These are phyloP conservation scores for Cherax quadricarinatus DNA, from an alignment of 1,140 invertebrate genomes.

Conservation along the genomic window DNA sequence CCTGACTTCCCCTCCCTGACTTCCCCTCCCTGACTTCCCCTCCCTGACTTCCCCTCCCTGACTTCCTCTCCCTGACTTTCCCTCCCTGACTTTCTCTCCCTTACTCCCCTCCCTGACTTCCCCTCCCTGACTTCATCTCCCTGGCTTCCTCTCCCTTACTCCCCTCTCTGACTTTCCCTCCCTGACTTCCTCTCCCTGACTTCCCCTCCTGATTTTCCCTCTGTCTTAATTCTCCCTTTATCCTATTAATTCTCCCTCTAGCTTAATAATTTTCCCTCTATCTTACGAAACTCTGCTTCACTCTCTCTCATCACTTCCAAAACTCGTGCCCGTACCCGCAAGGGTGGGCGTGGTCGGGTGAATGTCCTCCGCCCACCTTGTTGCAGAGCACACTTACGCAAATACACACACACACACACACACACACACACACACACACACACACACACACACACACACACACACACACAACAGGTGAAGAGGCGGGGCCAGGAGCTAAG, in stretches of 20 bases:
- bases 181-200: background rate
- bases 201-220: no score
- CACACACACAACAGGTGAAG: background rate
- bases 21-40: no score
- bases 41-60: no score
- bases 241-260: no score
- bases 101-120: no score
- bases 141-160: background rate
- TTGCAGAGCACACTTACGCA: background rate
- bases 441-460: conserved; percentile 21
- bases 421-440: conserved; percentile 3
- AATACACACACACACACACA: background rate
- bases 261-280: no score
- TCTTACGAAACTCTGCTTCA: background rate
- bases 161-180: background rate
- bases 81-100: background rate
- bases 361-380: conserved; percentile 37
- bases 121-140: background rate
- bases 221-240: no score
- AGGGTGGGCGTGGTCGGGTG: conserved; percentile 49
- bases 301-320: background rate
- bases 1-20: no score
- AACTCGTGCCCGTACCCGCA: background rate
- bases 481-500: no score
- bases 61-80: no score